A percentile compares a stretch with the other conserved stretches of the same genome.
Evolutionary conservation across 2,888 invertebrate genomes (phyloP).

Genomic region (Nowickia ferox): DNA sequence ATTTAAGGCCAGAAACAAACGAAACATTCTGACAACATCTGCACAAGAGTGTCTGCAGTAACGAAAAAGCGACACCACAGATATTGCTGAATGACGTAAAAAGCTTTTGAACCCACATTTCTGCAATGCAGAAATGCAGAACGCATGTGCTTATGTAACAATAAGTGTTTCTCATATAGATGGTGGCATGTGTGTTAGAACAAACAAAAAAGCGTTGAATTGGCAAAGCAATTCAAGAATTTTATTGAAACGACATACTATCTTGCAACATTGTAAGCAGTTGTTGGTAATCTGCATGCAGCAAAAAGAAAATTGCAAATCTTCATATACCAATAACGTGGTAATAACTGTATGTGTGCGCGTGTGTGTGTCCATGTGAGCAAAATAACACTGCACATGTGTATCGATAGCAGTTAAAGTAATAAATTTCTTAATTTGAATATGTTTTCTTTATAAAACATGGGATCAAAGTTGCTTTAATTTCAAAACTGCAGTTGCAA

Average conservation of each 20-base stretch:
- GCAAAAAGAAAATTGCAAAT: not conserved
- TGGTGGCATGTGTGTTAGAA: constrained; percentile 14
- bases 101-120: constrained; percentile 20
- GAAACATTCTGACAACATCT: not conserved
- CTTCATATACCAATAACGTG: constrained; percentile 20
- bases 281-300: constrained; percentile 20
- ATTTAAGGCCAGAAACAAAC: constrained; percentile 33
- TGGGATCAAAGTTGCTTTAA: not conserved
- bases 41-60: not conserved
- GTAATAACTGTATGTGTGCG: not conserved
- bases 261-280: constrained; percentile 18
- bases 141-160: not conserved
- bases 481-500: not conserved
- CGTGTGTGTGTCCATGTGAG: not conserved
- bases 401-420: constrained; percentile 50
- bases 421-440: constrained; percentile 54
- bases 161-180: not conserved
- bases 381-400: not conserved
- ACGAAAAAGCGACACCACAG: constrained; percentile 45
- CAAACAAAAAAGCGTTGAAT: constrained; percentile 72
- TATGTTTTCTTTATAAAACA: not conserved
- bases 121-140: constrained; percentile 1
- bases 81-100: constrained; percentile 59
- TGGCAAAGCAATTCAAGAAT: constrained; percentile 75
- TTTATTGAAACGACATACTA: constrained; percentile 71